Conservation (phyloP, 2,888 invertebrate species). For the Melanargia galathea region DNA sequence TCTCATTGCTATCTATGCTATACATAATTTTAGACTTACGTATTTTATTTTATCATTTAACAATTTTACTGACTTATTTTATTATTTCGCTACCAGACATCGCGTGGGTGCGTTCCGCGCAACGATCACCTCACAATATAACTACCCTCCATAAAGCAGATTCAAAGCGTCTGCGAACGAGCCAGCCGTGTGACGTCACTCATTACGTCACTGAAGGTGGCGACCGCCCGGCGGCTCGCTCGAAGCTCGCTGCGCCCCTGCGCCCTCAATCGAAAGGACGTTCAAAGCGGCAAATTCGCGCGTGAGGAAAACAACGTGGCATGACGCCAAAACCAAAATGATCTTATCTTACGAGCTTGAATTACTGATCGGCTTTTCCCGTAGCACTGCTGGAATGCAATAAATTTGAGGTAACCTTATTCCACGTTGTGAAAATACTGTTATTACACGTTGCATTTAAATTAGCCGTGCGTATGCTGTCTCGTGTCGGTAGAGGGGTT, state of each 20-base stretch:
- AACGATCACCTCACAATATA: background rate
- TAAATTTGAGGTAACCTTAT: background rate
- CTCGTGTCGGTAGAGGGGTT: too few species aligned
- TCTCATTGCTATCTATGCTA: too few species aligned
- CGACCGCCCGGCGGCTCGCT: slow-evolving; percentile 14
- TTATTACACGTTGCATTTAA: too few species aligned
- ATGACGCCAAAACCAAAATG: background rate
- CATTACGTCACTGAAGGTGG: slow-evolving; percentile 18
- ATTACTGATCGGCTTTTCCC: background rate
- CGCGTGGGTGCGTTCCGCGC: background rate
- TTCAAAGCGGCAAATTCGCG: background rate
- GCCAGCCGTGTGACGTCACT: slow-evolving; percentile 15
- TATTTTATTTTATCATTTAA: too few species aligned
- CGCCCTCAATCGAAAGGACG: slow-evolving; percentile 3
- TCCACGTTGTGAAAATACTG: too few species aligned
- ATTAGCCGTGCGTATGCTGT: too few species aligned
- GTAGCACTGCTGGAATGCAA: background rate
- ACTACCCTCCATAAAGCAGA: slow-evolving; percentile 6
- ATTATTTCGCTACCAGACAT: background rate
- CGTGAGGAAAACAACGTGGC: background rate
- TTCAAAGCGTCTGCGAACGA: slow-evolving; percentile 8
- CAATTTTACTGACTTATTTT: background rate
- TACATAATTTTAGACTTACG: too few species aligned
- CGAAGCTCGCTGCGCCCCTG: background rate
- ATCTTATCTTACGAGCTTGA: background rate